These are phyloP conservation scores for Ceyx margarethae DNA, from an alignment of 2,113 vertebrate species.

Conservation along the genomic window DNA sequence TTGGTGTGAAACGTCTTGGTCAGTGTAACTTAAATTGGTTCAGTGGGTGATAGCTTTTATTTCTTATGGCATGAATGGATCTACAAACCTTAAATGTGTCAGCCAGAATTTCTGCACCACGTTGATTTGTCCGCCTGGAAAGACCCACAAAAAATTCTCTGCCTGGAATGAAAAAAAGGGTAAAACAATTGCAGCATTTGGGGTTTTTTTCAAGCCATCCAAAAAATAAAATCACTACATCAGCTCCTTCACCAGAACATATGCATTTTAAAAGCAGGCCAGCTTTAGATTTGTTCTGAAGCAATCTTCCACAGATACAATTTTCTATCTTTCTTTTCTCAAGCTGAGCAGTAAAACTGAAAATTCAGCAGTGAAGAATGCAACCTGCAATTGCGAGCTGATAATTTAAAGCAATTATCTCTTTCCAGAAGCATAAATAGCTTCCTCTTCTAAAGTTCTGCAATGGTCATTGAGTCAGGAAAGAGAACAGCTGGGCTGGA, in stretches of 20 bases:
- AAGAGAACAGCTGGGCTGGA: slow-evolving; percentile 26
- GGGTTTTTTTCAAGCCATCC: neutral
- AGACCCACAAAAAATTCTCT: slow-evolving; percentile 98
- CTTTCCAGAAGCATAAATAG: neutral
- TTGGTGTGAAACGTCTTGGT: neutral
- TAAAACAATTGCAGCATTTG: neutral
- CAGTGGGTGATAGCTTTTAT: neutral
- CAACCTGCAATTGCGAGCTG: slow-evolving; percentile 1
- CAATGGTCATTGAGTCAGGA: neutral
- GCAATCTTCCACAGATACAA: neutral
- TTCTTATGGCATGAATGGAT: neutral
- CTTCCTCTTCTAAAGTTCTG: slow-evolving; percentile 19
- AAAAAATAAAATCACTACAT: neutral
- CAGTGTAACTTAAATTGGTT: neutral
- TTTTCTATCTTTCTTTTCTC: neutral
- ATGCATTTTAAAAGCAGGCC: neutral
- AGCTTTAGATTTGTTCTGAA: neutral
- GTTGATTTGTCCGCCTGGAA: slow-evolving; percentile 95
- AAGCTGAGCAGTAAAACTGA: neutral
- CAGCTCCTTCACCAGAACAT: neutral
- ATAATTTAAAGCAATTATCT: slow-evolving; percentile 13
- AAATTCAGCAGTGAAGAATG: slow-evolving; percentile 7
- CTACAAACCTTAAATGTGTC: slow-evolving; percentile 94
- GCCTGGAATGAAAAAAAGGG: slow-evolving; percentile 73
- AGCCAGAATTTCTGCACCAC: slow-evolving; percentile 96